These are phyloP conservation scores for Rhyacophila evoluta DNA, from an alignment of 2,888 invertebrate genomes.

Conservation along the genomic window DNA sequence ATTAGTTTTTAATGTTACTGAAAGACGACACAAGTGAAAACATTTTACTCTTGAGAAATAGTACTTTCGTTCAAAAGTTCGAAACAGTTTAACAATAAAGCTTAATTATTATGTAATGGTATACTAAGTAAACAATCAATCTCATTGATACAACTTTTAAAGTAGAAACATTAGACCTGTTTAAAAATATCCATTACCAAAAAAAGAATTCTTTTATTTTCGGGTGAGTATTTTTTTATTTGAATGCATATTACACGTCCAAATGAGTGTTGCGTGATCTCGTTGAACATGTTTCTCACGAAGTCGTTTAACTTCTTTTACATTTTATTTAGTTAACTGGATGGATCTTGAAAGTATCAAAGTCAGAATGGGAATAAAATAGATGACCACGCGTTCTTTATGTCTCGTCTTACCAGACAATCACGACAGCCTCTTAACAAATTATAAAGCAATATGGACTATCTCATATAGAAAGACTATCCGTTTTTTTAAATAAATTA, in stretches of 20 bases:
- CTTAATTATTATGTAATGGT: too few species aligned
- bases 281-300: conserved; percentile 19
- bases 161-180: too few species aligned
- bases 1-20: too few species aligned
- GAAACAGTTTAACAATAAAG: too few species aligned
- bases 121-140: too few species aligned
- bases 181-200: too few species aligned
- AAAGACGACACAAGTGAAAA: too few species aligned
- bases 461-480: background rate
- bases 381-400: background rate
- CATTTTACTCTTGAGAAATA: too few species aligned
- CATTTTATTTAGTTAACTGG: background rate
- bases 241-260: background rate
- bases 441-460: background rate
- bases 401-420: background rate
- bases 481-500: too few species aligned
- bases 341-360: background rate
- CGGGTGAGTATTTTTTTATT: background rate
- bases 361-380: conserved; percentile 1
- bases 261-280: background rate
- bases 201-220: too few species aligned
- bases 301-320: background rate
- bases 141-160: too few species aligned
- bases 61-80: too few species aligned
- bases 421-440: background rate